Percentiles rank a stretch among this genome's conserved stretches.
Evolutionary conservation across 2,888 invertebrate genomes (phyloP).

Genomic region (Eristalinus sepulchralis): DNA sequence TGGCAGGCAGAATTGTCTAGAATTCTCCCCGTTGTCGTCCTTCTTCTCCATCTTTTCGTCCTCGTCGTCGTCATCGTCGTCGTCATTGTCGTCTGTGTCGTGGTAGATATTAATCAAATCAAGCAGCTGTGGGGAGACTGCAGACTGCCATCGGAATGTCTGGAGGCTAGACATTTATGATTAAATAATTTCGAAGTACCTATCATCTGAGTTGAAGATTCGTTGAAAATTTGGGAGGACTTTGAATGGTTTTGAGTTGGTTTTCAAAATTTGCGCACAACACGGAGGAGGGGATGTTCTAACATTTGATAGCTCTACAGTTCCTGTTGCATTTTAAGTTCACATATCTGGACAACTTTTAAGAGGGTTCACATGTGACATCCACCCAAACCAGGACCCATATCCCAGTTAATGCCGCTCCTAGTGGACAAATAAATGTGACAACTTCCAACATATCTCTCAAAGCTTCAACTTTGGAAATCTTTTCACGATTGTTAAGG

Average conservation of each 20-base stretch:
- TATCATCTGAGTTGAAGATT: neutral
- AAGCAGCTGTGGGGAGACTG: neutral
- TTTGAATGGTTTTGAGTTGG: no score
- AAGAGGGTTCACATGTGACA: no score
- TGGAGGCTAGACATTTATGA: neutral
- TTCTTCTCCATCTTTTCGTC: neutral
- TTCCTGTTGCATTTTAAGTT: no score
- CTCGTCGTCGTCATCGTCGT: neutral
- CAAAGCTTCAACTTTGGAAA: neutral
- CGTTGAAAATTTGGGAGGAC: no score
- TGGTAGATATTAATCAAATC: conserved; percentile 4
- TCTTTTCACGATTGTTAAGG: neutral
- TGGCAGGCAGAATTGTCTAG: neutral
- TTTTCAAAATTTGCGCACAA: no score
- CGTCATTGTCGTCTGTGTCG: neutral
- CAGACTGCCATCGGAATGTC: neutral
- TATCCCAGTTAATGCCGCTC: no score
- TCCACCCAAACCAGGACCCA: no score
- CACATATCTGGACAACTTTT: no score
- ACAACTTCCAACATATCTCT: neutral
- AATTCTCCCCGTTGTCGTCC: neutral
- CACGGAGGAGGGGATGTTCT: no score
- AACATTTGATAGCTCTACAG: no score
- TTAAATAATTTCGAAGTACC: neutral
- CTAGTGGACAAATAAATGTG: no score